Conservation (phyloP, 2,113 vertebrate species). For the Dendrocopos noguchii region DNA sequence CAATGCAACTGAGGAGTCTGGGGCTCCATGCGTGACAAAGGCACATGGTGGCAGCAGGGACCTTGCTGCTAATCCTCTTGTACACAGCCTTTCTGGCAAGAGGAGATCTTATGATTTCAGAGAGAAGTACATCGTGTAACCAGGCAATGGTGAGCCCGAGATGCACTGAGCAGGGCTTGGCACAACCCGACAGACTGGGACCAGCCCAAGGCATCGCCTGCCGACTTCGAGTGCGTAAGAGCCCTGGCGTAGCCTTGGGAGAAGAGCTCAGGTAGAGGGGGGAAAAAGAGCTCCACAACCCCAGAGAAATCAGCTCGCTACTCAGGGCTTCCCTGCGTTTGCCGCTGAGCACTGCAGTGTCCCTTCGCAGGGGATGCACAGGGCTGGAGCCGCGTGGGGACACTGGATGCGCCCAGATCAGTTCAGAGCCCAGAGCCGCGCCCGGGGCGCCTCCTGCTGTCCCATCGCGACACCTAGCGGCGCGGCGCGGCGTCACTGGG, state of each 20-base stretch:
- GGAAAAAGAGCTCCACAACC: not conserved
- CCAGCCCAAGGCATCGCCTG: not conserved
- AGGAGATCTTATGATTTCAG: constrained; percentile 40
- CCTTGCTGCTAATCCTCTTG: constrained; percentile 31
- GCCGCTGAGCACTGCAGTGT: not conserved
- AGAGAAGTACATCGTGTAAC: constrained; percentile 58
- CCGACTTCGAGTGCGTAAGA: constrained; percentile 5
- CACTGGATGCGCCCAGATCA: not conserved
- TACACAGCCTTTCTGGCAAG: not conserved
- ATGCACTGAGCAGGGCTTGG: constrained; percentile 44
- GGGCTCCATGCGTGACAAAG: not conserved
- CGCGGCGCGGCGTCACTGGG: not conserved
- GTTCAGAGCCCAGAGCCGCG: not conserved
- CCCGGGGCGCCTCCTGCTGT: not conserved
- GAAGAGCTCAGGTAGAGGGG: not conserved
- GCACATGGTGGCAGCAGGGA: not conserved
- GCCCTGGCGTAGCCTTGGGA: constrained; percentile 2
- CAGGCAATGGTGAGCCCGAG: constrained; percentile 20
- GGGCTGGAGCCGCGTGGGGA: not conserved
- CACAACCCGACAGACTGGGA: not conserved
- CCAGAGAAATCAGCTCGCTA: not conserved
- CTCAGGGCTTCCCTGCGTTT: not conserved
- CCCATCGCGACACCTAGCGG: constrained; percentile 66
- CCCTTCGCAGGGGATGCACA: not conserved
- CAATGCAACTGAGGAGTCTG: accelerated